Evolutionary conservation across 1,140 invertebrate species (phyloP).

Genomic region (Idris sp.): DNA sequence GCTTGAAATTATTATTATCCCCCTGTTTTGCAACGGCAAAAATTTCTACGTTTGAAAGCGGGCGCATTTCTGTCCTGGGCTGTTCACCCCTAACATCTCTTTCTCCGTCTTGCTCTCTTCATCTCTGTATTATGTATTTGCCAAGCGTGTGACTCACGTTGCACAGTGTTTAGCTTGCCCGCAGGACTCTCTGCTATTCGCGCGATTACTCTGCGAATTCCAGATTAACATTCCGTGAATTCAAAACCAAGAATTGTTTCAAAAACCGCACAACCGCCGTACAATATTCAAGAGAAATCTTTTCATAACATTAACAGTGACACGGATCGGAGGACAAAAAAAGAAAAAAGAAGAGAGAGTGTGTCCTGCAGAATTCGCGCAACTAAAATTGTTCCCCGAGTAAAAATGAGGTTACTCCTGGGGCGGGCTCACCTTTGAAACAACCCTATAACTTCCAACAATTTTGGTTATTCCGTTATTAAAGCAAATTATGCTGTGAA

Average conservation of each 20-base stretch:
- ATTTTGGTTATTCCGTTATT: constrained; percentile 36
- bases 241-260: constrained; percentile 57
- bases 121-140: constrained; percentile 46
- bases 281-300: constrained; percentile 49
- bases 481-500: constrained; percentile 16
- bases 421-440: neutral
- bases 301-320: constrained; percentile 26
- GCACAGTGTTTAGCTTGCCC: constrained; percentile 50
- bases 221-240: constrained; percentile 60
- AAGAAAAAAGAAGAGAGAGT: neutral
- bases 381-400: constrained; percentile 14
- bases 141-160: constrained; percentile 49
- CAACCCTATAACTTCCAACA: too few species aligned
- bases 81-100: constrained; percentile 9
- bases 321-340: constrained; percentile 5
- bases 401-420: neutral
- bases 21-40: neutral
- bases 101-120: constrained; percentile 35
- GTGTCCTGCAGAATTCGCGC: constrained; percentile 10
- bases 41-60: too few species aligned
- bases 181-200: constrained; percentile 55
- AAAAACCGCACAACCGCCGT: constrained; percentile 54
- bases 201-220: constrained; percentile 58
- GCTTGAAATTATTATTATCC: too few species aligned
- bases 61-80: constrained; percentile 14